phyloP scores from a whole-genome alignment of 2,797 vertebrate genomes.

The Orestias chungarensis region DNA sequence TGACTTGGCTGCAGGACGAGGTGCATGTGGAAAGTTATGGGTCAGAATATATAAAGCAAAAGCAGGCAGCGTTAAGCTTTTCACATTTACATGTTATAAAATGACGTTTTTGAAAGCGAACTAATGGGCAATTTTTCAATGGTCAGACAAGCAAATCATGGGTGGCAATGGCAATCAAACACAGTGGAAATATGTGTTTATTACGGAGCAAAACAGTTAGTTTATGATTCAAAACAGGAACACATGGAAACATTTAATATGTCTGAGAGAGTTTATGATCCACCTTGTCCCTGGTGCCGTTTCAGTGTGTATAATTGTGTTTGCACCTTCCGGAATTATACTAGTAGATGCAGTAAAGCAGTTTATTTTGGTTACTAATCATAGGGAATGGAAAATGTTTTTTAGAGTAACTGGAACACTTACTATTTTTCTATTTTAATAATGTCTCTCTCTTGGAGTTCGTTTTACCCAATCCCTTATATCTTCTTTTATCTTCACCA shows the following conservation, averaged over 20 bases:
- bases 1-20: not conserved
- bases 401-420: not conserved
- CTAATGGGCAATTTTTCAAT: not conserved
- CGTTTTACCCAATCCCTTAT: not conserved
- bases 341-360: not conserved
- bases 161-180: not conserved
- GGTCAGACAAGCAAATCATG: not conserved
- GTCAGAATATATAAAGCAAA: constrained; percentile 1
- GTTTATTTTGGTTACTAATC: not conserved
- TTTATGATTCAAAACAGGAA: not conserved
- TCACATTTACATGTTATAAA: not conserved
- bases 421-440: not conserved
- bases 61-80: not conserved
- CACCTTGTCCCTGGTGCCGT: not conserved
- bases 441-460: not conserved
- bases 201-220: not conserved
- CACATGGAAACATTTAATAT: not conserved
- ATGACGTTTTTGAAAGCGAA: not conserved
- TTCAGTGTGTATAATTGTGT: not conserved
- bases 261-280: not conserved
- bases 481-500: too few relatives aligned
- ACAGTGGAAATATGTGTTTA: not conserved
- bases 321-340: not conserved
- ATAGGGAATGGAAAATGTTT: not conserved
- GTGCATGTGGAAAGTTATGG: not conserved